These are phyloP conservation scores for Cotesia congregata DNA, from an alignment of 2,888 invertebrate species.

Conservation along the genomic window DNA sequence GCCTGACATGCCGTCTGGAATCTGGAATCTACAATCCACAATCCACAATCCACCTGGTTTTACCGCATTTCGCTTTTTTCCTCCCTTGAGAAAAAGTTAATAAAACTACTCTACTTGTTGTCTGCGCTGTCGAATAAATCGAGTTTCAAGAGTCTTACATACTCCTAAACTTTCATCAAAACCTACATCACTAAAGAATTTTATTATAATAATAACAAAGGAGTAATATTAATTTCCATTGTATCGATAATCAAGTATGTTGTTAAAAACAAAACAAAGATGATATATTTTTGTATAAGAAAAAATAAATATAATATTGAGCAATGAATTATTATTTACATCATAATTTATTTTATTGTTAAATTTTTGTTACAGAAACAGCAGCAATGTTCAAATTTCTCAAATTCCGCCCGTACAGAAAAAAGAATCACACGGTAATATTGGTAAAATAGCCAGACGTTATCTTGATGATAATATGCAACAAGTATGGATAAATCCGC, in stretches of 20 bases:
- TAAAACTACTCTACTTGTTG: conserved; percentile 34
- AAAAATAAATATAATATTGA: no score
- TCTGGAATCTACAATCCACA: no score
- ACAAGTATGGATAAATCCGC: conserved; percentile 75
- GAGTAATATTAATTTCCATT: not conserved
- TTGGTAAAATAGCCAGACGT: conserved; percentile 72
- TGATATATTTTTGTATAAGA: no score
- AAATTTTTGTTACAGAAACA: conserved; percentile 60
- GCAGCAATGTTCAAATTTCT: conserved; percentile 59
- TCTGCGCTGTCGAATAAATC: conserved; percentile 45
- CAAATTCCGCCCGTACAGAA: conserved; percentile 60
- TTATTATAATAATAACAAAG: conserved; percentile 14
- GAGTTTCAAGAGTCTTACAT: conserved; percentile 33
- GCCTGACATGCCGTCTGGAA: conserved; percentile 23
- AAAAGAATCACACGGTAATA: conserved; percentile 68
- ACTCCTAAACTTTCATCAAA: conserved; percentile 16
- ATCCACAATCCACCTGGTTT: conserved; percentile 27
- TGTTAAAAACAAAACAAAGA: not conserved
- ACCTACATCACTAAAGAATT: conserved; percentile 6
- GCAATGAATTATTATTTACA: no score
- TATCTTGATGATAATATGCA: conserved; percentile 75
- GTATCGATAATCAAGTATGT: not conserved
- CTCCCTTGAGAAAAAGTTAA: conserved; percentile 38
- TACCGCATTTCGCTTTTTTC: conserved; percentile 25
- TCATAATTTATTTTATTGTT: no score